A percentile compares a stretch with the other conserved stretches of the same genome.
Evolutionary conservation across 2,113 vertebrate species (phyloP).

Genomic region (Cavia porcellus): DNA sequence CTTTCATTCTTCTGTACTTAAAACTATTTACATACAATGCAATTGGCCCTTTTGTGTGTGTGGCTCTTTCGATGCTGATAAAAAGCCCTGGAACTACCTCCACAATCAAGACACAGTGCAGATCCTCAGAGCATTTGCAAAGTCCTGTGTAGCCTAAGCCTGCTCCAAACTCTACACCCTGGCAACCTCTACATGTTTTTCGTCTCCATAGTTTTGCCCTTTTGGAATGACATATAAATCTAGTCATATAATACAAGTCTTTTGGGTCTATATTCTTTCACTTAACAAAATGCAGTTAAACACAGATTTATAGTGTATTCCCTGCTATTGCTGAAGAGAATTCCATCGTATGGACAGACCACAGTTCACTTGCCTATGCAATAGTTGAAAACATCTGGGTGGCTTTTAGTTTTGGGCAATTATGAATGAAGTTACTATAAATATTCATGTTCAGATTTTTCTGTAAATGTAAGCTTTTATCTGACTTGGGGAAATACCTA

Average conservation of each 20-base stretch:
- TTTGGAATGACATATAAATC: constrained; percentile 29
- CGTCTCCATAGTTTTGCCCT: not conserved
- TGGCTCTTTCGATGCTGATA: not conserved
- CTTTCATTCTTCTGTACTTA: not conserved
- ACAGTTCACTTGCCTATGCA: not conserved
- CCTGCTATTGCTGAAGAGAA: constrained; percentile 6
- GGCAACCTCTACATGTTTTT: not conserved
- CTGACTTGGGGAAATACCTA: constrained; percentile 34
- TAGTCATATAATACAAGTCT: not conserved
- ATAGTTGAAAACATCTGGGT: not conserved
- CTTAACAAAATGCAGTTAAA: constrained; percentile 49
- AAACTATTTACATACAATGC: not conserved
- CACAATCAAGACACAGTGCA: not conserved
- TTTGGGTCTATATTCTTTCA: constrained; percentile 24
- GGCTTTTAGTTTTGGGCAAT: not conserved
- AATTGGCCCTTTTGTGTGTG: not conserved
- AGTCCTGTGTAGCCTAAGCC: not conserved
- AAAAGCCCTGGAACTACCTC: not conserved
- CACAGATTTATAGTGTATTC: not conserved
- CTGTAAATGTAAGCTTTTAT: constrained; percentile 24
- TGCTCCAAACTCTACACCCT: not conserved
- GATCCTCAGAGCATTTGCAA: not conserved
- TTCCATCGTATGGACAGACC: not conserved
- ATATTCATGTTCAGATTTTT: constrained; percentile 8
- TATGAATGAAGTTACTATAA: constrained; percentile 3